Evolutionary conservation across 2,113 vertebrate species (phyloP).

Genomic region (Oreocharis arfaki): DNA sequence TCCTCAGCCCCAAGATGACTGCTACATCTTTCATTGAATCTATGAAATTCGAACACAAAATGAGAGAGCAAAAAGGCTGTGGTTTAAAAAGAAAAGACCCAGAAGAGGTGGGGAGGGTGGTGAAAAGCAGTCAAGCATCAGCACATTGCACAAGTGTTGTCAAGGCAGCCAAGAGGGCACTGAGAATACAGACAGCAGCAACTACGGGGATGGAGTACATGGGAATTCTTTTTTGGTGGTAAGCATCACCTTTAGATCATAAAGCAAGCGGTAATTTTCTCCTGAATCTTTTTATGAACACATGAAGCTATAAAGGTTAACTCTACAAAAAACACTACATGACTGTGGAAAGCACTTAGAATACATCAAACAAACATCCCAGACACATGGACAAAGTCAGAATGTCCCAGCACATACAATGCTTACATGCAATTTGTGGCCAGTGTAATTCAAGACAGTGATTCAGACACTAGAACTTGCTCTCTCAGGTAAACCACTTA

Average conservation of each 20-base stretch:
- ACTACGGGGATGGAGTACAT: background rate
- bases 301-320: background rate
- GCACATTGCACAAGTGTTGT: rapidly evolving
- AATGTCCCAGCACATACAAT: background rate
- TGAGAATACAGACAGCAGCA: background rate
- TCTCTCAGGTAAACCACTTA: background rate
- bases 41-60: background rate
- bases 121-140: background rate
- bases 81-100: background rate
- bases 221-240: background rate
- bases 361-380: background rate
- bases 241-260: background rate
- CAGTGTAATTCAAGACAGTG: background rate
- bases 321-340: background rate
- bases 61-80: background rate
- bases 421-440: background rate
- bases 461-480: background rate
- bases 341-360: background rate
- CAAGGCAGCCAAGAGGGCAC: background rate
- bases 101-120: background rate
- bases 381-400: background rate
- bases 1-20: background rate
- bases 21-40: background rate
- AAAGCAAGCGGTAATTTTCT: background rate
- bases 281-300: background rate